These are phyloP conservation scores for Anthophora plumipes DNA, from an alignment of 2,888 invertebrate genomes.

Conservation along the genomic window DNA sequence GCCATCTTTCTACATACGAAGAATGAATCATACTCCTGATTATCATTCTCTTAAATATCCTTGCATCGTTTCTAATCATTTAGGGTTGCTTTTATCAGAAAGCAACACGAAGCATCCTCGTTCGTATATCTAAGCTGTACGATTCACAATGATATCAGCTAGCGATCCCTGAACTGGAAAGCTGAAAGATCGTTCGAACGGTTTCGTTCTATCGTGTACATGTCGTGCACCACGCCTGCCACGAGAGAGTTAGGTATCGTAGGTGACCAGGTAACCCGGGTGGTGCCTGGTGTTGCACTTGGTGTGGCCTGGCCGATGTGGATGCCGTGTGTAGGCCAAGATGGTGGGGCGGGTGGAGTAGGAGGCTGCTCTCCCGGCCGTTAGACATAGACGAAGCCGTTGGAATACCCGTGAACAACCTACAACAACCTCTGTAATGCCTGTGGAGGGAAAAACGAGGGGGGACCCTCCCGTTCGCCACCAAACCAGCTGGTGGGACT, in stretches of 20 bases:
- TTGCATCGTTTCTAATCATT: too few species aligned
- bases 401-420: conserved; percentile 61
- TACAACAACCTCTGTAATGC: conserved; percentile 54
- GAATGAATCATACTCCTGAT: too few species aligned
- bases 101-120: too few species aligned
- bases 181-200: not conserved
- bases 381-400: conserved; percentile 55
- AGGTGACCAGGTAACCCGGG: conserved; percentile 78
- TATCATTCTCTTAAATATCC: too few species aligned
- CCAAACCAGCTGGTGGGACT: conserved; percentile 68
- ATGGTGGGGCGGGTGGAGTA: conserved; percentile 70
- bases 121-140: too few species aligned
- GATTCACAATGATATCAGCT: not conserved
- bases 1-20: too few species aligned
- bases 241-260: conserved; percentile 68
- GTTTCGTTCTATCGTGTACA: not conserved
- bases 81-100: too few species aligned
- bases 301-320: conserved; percentile 63
- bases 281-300: conserved; percentile 78
- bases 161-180: not conserved
- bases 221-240: conserved; percentile 64
- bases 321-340: conserved; percentile 61
- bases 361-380: conserved; percentile 65
- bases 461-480: conserved; percentile 45
- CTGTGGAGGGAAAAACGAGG: conserved; percentile 32